Evolutionary conservation across 2,797 vertebrate genomes (phyloP), one percentile per base, ranked within the genome.

Genomic region (Hydrophis major): DNA sequence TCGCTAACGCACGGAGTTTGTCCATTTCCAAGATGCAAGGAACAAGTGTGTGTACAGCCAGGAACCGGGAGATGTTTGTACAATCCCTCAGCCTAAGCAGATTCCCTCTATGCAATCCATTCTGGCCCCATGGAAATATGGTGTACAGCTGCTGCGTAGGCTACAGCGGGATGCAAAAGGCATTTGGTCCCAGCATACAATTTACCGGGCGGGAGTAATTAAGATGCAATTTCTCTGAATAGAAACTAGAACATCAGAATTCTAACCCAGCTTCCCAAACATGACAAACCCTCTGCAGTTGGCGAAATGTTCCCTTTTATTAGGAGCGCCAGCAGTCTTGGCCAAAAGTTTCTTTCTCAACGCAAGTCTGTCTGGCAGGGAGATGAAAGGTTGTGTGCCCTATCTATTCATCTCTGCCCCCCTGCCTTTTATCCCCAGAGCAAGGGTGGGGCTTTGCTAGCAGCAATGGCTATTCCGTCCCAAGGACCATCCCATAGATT

Each of bases 281-380:
- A 28, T 4, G 11, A 63, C 61, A 63, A 63, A 63, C 3, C 27
- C 61, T 28, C 27, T 28, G 10, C 8, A 13, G 1, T 63, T 63
- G 12, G 28, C 11, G 6, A 50, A 50, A 50, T 50, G 50, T 50
- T 50, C 50, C 50, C 50, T 50, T 50, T 50, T 50, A 8, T 50
- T 50, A 50, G 6, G 61, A 63, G 25, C 0, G 0, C 60, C 25
- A 27, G 25, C 25, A 61, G 22, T 6, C 22, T 22, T 0, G 59
- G 59, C 6, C 8, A 60, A 27, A 28, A 28, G 27, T 63, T 63
- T 63, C 61, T 60, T 6, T 60, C 59, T 63, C 61, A 63, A 11
- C 1, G 4, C 27, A 12, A 63, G 10, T 11, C 3, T 4, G 27
- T 0, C 27, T 0, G 0, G 10, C 10, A 0, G 27, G 10, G 3